Base-by-base conservation (phyloP, 2,797 vertebrate genomes). In the Kryptopterus vitreolus region DNA sequence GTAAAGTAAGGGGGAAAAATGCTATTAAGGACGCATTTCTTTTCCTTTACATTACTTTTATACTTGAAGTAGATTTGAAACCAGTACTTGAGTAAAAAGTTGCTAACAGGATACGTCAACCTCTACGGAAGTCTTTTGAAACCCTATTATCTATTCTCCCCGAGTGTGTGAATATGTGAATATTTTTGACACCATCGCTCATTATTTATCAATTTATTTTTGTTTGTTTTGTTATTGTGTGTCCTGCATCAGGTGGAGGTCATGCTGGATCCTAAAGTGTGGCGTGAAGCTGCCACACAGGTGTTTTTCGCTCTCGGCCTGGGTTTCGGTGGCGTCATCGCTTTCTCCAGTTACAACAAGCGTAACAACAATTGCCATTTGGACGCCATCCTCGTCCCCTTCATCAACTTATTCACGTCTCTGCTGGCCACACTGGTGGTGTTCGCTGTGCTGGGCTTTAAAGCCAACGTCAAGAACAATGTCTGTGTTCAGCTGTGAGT, bases 331-430 rank as follows among this genome's bases (percentile, higher is more conserved):
- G 98, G 98, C 46, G 97, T 99, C 91, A 98, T 99, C 85, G 97
- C 98, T 86, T 99, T 99, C 92, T 99, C 98, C 90, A 99, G 98
- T 93, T 99, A 97, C 94, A 99, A 99, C 94, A 99, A 98, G 90
- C 94, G 96, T 85, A 94, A 98, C 92, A 99, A 98, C 95, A 98
- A 99, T 93, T 99, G 98, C 92, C 97, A 99, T 91, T 98, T 99
- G 18, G 97, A 99, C 65, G 98, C 97, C 70, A 95, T 98, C 78
- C 90, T 99, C 85, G 97, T 99, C 89, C 96, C 97, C 79, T 95
- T 98, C 62, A 97, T 99, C 91, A 99, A 99, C 86, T 99, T 99
- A 92, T 96, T 99, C 92, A 99, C 97, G 75, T 99, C 97, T 33
- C 94, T 99, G 86, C 92, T 99, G 92, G 98, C 98, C 88, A 98